Conservation (phyloP, 2,113 vertebrate species). For the Atractosteus spatula region DNA sequence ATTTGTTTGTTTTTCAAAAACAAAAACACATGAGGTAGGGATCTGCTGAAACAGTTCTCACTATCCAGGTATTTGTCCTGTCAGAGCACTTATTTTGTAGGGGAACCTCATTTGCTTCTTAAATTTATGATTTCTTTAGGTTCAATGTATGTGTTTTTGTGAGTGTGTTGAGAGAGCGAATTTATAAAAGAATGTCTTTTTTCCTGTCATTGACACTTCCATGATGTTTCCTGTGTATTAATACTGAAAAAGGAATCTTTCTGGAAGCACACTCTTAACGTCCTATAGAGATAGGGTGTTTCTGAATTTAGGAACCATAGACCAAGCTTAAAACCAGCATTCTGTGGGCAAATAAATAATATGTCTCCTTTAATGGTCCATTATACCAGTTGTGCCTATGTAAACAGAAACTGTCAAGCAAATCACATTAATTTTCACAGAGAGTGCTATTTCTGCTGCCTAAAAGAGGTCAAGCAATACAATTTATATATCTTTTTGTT, state of each 20-base stretch:
- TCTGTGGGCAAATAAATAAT: conserved; percentile 48
- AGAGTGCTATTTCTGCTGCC: conserved; percentile 41
- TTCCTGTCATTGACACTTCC: conserved; percentile 29
- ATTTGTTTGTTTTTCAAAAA: conserved; percentile 26
- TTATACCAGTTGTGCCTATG: conserved; percentile 75
- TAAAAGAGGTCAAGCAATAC: conserved; percentile 26
- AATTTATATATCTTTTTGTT: background rate
- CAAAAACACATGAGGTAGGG: conserved; percentile 35
- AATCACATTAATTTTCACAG: conserved; percentile 44
- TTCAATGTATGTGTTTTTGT: conserved; percentile 39
- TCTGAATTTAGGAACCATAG: conserved; percentile 33
- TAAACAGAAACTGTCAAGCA: conserved; percentile 60
- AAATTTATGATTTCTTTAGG: conserved; percentile 61
- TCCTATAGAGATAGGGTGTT: conserved; percentile 36
- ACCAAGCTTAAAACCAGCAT: conserved; percentile 36
- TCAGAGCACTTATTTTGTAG: conserved; percentile 68
- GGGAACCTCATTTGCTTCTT: conserved; percentile 55
- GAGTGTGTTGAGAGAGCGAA: conserved; percentile 44
- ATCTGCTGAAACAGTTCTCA: conserved; percentile 51
- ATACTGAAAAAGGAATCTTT: conserved; percentile 32
- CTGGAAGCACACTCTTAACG: conserved; percentile 40
- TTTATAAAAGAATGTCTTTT: conserved; percentile 52
- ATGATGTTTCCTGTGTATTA: conserved; percentile 32
- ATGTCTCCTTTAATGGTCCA: conserved; percentile 66
- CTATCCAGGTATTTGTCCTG: conserved; percentile 56